Evolutionary conservation across 92 coral and sea anemone genomes (phyloP).

Genomic region (Porites lobata): DNA sequence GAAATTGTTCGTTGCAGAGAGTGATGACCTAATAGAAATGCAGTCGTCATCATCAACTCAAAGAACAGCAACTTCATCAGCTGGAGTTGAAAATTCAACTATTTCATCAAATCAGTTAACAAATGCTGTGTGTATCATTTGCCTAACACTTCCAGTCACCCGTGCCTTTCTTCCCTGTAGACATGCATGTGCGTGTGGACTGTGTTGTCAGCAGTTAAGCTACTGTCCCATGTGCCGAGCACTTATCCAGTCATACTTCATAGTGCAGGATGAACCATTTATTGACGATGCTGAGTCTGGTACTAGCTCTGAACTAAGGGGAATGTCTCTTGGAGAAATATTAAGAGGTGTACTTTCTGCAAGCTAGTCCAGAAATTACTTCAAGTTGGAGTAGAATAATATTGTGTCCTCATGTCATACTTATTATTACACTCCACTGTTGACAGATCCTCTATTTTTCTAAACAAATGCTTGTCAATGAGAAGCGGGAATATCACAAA

Average conservation of each 20-base stretch:
- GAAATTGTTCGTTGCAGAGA: conserved; percentile 72
- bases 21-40: conserved; percentile 28
- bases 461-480: too few relatives aligned
- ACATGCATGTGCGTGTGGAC: conserved; percentile 94
- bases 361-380: conserved; percentile 8
- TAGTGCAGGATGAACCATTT: conserved; percentile 83
- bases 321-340: conserved; percentile 82
- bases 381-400: not conserved
- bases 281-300: conserved; percentile 63
- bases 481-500: too few relatives aligned
- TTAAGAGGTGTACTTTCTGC: conserved; percentile 79
- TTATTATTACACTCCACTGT: too few relatives aligned
- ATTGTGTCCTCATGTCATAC: not conserved
- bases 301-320: conserved; percentile 77
- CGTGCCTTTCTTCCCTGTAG: conserved; percentile 95
- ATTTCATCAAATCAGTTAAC: conserved; percentile 26
- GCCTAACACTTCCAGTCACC: conserved; percentile 85
- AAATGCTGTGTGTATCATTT: conserved; percentile 79
- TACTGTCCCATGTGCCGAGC: conserved; percentile 96
- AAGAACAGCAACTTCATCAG: not conserved
- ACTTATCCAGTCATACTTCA: conserved; percentile 84
- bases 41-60: not conserved
- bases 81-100: not conserved
- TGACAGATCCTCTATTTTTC: too few relatives aligned
- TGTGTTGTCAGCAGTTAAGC: conserved; percentile 78